A percentile compares a stretch with the other conserved stretches of the same genome.
phyloP scores from a whole-genome alignment of 35 echinoderm and acorn worm species.

The Apostichopus parvimensis region DNA sequence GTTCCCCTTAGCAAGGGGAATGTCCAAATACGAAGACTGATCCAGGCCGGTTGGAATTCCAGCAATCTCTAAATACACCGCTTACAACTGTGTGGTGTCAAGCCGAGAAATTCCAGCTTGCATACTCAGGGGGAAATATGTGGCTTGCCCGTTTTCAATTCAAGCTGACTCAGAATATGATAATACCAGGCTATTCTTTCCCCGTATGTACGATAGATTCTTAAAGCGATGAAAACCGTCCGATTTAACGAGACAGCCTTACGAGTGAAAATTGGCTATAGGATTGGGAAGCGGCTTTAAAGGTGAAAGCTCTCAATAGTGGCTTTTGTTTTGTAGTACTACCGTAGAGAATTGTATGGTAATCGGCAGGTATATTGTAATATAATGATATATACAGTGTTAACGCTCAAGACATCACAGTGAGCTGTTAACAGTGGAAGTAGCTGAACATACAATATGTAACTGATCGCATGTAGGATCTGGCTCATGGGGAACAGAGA shows the following conservation, averaged over 20 bases:
- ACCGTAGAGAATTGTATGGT: too few relatives aligned
- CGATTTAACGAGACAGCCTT: background rate
- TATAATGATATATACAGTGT: too few relatives aligned
- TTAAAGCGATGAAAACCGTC: background rate
- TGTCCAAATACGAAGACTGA: slow-evolving; percentile 61
- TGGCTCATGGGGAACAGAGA: too few relatives aligned
- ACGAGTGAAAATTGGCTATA: background rate
- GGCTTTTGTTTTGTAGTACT: too few relatives aligned
- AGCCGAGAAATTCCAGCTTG: slow-evolving; percentile 30
- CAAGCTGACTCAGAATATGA: background rate
- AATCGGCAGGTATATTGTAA: too few relatives aligned
- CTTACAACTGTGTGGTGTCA: slow-evolving; percentile 37
- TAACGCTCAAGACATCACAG: too few relatives aligned
- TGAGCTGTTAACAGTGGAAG: too few relatives aligned
- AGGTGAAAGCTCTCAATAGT: too few relatives aligned
- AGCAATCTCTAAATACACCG: slow-evolving; percentile 55
- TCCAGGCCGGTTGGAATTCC: slow-evolving; percentile 41
- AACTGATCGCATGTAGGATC: too few relatives aligned
- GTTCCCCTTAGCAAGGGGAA: slow-evolving; percentile 22
- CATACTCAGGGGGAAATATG: slow-evolving; percentile 11
- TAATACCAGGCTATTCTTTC: background rate
- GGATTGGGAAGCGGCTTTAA: too few relatives aligned
- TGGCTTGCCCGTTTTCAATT: background rate
- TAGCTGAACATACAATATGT: too few relatives aligned
- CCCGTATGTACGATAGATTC: background rate